These are phyloP conservation scores for Heliconius eleuchia DNA, from an alignment of 1,140 invertebrate genomes.

Conservation along the genomic window DNA sequence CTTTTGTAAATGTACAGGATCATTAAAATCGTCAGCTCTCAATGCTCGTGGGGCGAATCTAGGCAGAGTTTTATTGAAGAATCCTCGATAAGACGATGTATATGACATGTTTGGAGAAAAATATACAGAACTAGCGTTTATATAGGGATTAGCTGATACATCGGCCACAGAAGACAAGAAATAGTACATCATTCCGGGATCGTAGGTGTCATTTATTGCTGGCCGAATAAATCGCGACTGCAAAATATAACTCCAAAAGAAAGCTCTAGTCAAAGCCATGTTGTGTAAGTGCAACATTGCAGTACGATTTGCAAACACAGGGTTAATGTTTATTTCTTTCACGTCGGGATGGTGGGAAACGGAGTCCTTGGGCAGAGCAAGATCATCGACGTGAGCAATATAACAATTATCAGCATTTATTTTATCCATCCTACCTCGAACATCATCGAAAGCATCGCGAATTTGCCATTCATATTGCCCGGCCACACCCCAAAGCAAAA, in stretches of 20 bases:
- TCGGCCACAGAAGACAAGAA: conserved; percentile 97
- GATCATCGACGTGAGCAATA: conserved; percentile 91
- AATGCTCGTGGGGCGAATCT: conserved; percentile 97
- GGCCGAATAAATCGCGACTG: conserved; percentile 95
- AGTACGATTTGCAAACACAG: conserved; percentile 96
- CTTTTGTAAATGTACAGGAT: conserved; percentile 94
- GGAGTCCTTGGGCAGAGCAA: conserved; percentile 91
- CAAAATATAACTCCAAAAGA: conserved; percentile 97
- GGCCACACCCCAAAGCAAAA: conserved; percentile 83
- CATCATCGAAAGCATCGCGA: conserved; percentile 93
- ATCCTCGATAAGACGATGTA: conserved; percentile 95
- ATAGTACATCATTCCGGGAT: conserved; percentile 99
- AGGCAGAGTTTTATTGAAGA: conserved; percentile 98
- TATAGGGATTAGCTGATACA: conserved; percentile 94
- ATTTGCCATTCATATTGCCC: conserved; percentile 95
- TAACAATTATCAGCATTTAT: conserved; percentile 93
- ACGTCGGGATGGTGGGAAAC: conserved; percentile 96
- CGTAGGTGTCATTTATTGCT: conserved; percentile 94
- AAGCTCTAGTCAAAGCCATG: conserved; percentile 95
- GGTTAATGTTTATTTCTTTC: conserved; percentile 97
- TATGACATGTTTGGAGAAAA: conserved; percentile 97
- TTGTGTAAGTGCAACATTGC: conserved; percentile 96
- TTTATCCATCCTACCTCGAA: conserved; percentile 90
- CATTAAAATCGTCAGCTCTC: conserved; percentile 95
- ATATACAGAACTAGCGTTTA: conserved; percentile 97